Evolutionary conservation across 1,140 invertebrate genomes (phyloP), one percentile per base, ranked within the genome.

Genomic region (Triops longicaudatus): DNA sequence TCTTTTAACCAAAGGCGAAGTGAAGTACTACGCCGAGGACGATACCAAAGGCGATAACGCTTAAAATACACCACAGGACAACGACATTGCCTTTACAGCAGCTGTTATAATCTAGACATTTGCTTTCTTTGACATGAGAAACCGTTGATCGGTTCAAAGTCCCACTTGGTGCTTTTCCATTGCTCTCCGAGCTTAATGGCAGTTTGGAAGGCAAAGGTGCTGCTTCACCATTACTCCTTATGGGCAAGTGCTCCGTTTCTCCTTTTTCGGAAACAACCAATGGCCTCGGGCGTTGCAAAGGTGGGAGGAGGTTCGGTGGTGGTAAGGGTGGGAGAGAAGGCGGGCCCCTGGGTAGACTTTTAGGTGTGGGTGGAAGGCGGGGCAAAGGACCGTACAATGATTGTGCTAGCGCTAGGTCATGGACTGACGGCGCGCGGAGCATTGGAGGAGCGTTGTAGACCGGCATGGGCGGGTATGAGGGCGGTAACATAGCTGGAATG

Each of bases 61-160:
- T 75, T 31, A 78, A 63, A 42, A 78, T 78, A n/a, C 63, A 42
- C 78, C 78, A 78, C n/a, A 78, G 43, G 11, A 78, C 78, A n/a
- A 78, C 63, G 14, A 78, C 72, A 22, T 78, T 78, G 26, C 78
- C 78, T 41, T 73, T 72, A 72, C 78, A 78, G 37, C 78, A 78
- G n/a, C 43, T 74, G 72, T 78, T 78, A 37, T 78, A 78, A 27
- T 71, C 72, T 14, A 78, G 31, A 11, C 71, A 75, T 28, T 76
- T 73, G 22, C 37, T n/a, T 28, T 77, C 50, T 17, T 41, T 77
- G 76, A 26, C 72, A 5, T 63, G 50, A 9, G 50, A 63, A 5
- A 63, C 50, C 17, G 17, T 17, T 63, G 50, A 63, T 17, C 14
- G n/a, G 22, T 63, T 63, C 50, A 63, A n/a, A 63, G 50, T 63